Conservation (phyloP, 2,888 invertebrate genomes). For the Limnephilus lunatus region DNA sequence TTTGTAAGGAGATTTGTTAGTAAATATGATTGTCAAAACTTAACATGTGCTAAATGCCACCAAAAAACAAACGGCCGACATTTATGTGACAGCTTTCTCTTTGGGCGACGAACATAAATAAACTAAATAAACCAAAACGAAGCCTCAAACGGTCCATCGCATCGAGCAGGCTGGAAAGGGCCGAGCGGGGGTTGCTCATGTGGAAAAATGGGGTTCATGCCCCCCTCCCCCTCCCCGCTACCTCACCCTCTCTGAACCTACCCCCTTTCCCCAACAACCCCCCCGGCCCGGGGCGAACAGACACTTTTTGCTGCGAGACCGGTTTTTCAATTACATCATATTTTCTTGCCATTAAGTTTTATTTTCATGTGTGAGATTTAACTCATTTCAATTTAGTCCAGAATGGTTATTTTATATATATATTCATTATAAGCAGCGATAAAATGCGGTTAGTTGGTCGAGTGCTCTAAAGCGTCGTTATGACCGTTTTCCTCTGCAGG, state of each 20-base stretch:
- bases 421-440: not conserved
- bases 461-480: too few relatives aligned
- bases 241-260: not conserved
- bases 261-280: not conserved
- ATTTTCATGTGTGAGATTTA: not conserved
- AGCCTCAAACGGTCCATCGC: slow-evolving; percentile 3
- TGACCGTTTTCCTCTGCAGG: too few relatives aligned
- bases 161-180: slow-evolving; percentile 5
- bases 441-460: too few relatives aligned
- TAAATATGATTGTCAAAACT: not conserved
- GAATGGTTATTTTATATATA: not conserved
- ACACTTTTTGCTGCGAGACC: not conserved
- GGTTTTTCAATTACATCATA: not conserved
- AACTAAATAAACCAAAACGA: not conserved
- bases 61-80: not conserved
- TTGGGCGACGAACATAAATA: not conserved
- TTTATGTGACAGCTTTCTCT: slow-evolving; percentile 2
- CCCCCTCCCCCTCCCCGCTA: not conserved
- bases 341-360: not conserved
- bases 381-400: not conserved
- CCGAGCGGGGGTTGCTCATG: not conserved
- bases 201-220: not conserved
- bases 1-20: not conserved
- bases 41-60: not conserved
- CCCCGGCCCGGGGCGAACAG: not conserved